Percentiles rank a stretch among this genome's conserved stretches.
phyloP scores from a whole-genome alignment of 2,113 vertebrate genomes.

The Telmatochromis sp. region DNA sequence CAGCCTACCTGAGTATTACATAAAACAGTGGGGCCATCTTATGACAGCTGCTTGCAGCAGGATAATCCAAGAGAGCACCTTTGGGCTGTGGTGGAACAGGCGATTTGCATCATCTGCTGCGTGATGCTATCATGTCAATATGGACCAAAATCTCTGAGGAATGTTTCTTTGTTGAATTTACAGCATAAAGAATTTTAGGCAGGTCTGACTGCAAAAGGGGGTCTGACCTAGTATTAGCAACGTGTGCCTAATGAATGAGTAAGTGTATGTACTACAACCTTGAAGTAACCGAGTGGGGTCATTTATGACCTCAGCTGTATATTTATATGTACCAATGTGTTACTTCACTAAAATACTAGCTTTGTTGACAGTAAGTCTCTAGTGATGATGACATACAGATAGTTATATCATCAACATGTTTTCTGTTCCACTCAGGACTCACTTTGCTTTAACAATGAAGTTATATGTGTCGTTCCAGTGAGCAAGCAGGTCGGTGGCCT shows the following conservation, averaged over 20 bases:
- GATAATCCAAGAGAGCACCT: not conserved
- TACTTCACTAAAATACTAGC: not conserved
- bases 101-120: not conserved
- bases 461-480: slow-evolving; percentile 98
- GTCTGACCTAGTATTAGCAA: not conserved
- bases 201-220: not conserved
- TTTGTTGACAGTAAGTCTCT: not conserved
- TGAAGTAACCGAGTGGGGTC: not conserved
- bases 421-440: slow-evolving; percentile 40
- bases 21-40: not conserved
- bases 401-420: not conserved
- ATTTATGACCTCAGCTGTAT: not conserved
- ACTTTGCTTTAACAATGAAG: slow-evolving; percentile 98
- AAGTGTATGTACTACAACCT: not conserved
- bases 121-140: not conserved
- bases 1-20: not conserved
- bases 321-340: not conserved
- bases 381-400: not conserved
- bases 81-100: not conserved
- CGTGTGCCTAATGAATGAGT: not conserved
- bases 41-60: not conserved
- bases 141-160: not conserved
- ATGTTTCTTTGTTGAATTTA: not conserved
- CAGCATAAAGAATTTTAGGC: not conserved
- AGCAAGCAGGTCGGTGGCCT: slow-evolving; percentile 89